Conservation (phyloP, 2,113 vertebrate genomes). For the Brachypodius melanocephalos region DNA sequence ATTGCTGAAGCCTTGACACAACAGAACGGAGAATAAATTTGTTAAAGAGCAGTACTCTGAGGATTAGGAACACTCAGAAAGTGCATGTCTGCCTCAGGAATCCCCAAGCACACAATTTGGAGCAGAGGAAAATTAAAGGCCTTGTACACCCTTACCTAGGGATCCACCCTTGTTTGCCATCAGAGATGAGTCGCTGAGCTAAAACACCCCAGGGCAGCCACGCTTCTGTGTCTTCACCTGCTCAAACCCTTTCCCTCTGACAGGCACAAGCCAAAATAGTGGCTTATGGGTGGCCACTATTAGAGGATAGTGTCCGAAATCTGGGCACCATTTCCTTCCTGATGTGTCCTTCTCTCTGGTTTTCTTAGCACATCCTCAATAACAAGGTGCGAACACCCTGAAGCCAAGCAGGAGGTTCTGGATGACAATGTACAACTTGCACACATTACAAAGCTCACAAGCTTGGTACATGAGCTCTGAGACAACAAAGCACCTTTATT, state of each 20-base stretch:
- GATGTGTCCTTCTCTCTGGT: not conserved
- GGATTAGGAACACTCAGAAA: not conserved
- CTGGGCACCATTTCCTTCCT: not conserved
- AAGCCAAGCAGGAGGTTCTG: not conserved
- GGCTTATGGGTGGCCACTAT: not conserved
- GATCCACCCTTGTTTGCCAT: not conserved
- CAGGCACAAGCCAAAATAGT: accelerated
- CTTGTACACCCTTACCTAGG: not conserved
- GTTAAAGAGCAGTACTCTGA: not conserved
- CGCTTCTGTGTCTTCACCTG: not conserved
- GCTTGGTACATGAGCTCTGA: not conserved
- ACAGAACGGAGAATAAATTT: not conserved
- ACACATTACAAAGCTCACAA: not conserved
- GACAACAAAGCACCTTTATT: not conserved
- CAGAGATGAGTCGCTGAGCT: not conserved
- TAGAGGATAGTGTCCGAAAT: not conserved
- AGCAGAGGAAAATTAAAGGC: not conserved
- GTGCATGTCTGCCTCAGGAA: not conserved
- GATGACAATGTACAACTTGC: not conserved
- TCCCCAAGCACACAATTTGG: not conserved
- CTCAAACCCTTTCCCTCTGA: not conserved
- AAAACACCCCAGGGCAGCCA: accelerated
- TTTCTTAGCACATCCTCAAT: not conserved
- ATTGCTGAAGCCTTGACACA: not conserved
- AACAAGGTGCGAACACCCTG: not conserved